These are phyloP conservation scores for Scaptomyza reducta DNA, from an alignment of 2,888 invertebrate species.

Conservation along the genomic window DNA sequence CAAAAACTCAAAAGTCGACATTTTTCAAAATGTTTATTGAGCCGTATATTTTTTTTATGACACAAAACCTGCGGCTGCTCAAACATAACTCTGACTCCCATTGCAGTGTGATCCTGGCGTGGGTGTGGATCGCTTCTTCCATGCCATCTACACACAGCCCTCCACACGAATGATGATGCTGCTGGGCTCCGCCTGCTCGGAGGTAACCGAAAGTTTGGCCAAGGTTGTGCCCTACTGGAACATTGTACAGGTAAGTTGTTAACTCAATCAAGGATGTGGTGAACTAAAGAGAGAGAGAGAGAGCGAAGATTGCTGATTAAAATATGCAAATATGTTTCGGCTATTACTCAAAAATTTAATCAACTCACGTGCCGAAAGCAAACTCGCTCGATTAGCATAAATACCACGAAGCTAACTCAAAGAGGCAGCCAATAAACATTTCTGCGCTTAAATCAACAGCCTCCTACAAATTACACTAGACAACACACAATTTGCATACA, in stretches of 20 bases:
- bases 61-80: conserved; percentile 6
- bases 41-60: conserved; percentile 54
- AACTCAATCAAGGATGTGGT: conserved; percentile 9
- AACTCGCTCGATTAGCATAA: conserved; percentile 72
- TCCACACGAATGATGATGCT: conserved; percentile 91
- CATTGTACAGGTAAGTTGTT: conserved; percentile 90
- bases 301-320: conserved; percentile 56
- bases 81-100: conserved; percentile 3
- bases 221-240: conserved; percentile 97
- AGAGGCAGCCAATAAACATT: conserved; percentile 71
- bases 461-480: conserved; percentile 54
- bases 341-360: conserved; percentile 76
- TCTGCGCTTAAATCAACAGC: conserved; percentile 61
- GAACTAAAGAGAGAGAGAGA: not conserved
- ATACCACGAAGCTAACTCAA: conserved; percentile 52
- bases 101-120: conserved; percentile 95
- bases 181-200: conserved; percentile 94
- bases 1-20: conserved; percentile 70
- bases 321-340: conserved; percentile 65
- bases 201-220: conserved; percentile 95
- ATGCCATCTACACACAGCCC: conserved; percentile 93
- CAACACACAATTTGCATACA: conserved; percentile 8
- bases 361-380: conserved; percentile 71
- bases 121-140: conserved; percentile 95
- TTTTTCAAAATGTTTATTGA: conserved; percentile 78